A percentile compares a stretch with the other conserved stretches of the same genome.
Conservation (phyloP, 2,113 vertebrate species). For the Myiozetetes cayanensis region DNA sequence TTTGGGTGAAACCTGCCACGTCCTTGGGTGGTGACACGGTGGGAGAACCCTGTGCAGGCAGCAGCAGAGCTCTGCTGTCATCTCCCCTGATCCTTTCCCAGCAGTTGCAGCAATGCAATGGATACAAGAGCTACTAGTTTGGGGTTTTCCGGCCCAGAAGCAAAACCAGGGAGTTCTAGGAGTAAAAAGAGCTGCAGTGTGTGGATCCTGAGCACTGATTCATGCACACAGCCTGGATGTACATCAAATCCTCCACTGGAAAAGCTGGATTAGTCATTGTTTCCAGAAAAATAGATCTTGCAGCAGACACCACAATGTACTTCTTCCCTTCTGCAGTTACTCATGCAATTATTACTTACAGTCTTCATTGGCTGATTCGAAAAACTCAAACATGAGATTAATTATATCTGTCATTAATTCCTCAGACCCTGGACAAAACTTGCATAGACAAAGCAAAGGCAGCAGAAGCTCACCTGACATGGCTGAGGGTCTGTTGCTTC, state of each 20-base stretch:
- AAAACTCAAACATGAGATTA: background rate
- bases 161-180: background rate
- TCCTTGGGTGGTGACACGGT: fast-evolving
- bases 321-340: background rate
- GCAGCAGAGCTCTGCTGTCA: background rate
- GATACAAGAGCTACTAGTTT: fast-evolving
- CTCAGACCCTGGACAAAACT: background rate
- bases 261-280: background rate
- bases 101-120: fast-evolving
- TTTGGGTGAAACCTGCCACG: background rate
- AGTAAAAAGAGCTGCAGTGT: background rate
- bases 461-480: background rate
- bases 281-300: conserved; percentile 10
- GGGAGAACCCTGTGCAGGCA: background rate
- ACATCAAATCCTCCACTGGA: background rate
- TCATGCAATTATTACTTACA: background rate
- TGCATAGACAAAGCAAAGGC: background rate
- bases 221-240: background rate
- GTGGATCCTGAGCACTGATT: background rate
- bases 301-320: conserved; percentile 10
- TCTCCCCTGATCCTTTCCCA: background rate
- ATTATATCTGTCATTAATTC: background rate
- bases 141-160: background rate
- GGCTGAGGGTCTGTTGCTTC: background rate
- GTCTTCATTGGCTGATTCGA: background rate